Base-by-base conservation (phyloP, 2,888 invertebrate genomes). In the Stenchaetothrips biformis region DNA sequence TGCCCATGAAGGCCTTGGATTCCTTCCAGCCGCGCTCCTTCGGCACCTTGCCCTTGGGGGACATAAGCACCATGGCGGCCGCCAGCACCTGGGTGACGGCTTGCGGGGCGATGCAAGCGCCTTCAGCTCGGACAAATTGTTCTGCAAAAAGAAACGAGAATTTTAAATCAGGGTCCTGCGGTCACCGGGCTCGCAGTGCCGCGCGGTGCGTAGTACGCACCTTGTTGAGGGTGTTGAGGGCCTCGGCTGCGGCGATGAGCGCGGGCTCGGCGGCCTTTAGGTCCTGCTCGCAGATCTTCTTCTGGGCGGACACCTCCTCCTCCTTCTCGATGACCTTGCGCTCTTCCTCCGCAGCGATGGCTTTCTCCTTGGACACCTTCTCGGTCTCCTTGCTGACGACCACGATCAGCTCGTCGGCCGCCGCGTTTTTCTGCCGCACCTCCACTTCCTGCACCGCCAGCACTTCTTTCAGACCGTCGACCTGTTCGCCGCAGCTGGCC, bases 21-120 rank as follows among this genome's bases (percentile, higher is more conserved):
- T 93, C 91, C 86, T 96, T 97, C 98, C 98, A 98, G 48, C 94
- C 94, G 82, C 94, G 90, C 86, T 98, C 98, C 89, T 95, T 94
- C 0, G 97, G 95, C 80, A 97, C 90, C 87, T 95, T 95, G 6
- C 95, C 95, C 85, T 92, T 93, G 81, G 91, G 90, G 0, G 94
- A 89, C 84, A 97, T 92, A n/a, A 98, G 88, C 3, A 96, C 95
- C 83, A 96, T 89, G 6, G 97, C 97, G 9, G 96, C 97, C 1
- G 95, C 93, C 11, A 92, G 92, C 0, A 97, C 97, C 84, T 92
- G 94, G 0, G 94, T 93, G 0, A 97, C 97, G 80, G 95, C 95
- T 77, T 92, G 92, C 0, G 96, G 96, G 98, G 98, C 7, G 95
- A 92, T 0, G 96, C 95, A 86, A 98, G 97, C 0, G 97, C 96